Conservation (phyloP, 2,888 invertebrate species). For the Thymelicus acteon region DNA sequence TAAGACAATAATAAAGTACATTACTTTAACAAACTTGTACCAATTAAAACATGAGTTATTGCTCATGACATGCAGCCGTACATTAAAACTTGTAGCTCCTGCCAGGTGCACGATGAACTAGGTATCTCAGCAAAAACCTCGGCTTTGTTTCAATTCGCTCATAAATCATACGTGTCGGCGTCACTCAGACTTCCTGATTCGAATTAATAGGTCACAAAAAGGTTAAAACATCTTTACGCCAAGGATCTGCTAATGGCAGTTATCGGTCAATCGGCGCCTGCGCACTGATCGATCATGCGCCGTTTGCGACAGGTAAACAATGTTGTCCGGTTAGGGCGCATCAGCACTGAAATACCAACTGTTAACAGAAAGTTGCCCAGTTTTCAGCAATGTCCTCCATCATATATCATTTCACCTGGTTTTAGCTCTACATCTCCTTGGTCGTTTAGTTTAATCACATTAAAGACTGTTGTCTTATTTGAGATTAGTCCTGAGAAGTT, state of each 20-base stretch:
- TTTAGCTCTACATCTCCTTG: no score
- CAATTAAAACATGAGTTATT: not conserved
- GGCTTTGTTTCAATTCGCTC: slow-evolving; percentile 8
- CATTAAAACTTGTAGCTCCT: not conserved
- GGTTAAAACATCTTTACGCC: slow-evolving; percentile 31
- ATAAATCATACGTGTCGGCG: slow-evolving; percentile 29
- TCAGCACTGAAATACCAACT: not conserved
- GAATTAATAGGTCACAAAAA: slow-evolving; percentile 34
- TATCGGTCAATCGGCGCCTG: slow-evolving; percentile 41
- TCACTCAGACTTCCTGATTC: slow-evolving; percentile 32
- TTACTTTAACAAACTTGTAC: not conserved
- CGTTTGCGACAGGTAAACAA: slow-evolving; percentile 41
- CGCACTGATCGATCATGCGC: slow-evolving; percentile 51
- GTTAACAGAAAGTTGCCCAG: no score
- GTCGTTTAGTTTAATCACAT: no score
- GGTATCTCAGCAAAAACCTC: not conserved
- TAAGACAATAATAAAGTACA: no score
- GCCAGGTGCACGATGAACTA: not conserved
- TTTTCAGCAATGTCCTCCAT: no score
- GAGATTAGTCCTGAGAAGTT: no score
- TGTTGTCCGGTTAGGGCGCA: slow-evolving; percentile 10
- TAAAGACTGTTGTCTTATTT: no score
- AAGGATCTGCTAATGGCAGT: slow-evolving; percentile 35
- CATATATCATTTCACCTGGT: no score
- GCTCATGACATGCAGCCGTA: not conserved